A percentile compares a stretch with the other conserved stretches of the same genome.
Conservation (phyloP, 1,140 invertebrate genomes). For the Batillaria attramentaria region DNA sequence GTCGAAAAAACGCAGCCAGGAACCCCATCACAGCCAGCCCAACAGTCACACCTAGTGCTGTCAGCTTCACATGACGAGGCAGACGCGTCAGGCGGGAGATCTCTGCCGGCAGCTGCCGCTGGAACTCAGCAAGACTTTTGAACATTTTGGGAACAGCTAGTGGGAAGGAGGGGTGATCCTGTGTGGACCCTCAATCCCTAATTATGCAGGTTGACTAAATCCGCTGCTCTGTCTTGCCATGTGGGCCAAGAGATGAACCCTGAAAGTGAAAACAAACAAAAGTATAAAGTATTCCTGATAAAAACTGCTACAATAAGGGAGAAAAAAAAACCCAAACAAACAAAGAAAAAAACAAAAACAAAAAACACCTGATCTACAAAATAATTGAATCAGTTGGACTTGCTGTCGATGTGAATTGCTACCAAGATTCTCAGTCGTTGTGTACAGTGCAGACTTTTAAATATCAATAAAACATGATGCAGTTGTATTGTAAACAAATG, state of each 20-base stretch:
- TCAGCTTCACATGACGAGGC: constrained; percentile 53
- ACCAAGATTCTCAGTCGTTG: too few species aligned
- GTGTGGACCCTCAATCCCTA: too few species aligned
- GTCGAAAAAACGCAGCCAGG: constrained; percentile 55
- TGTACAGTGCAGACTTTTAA: too few species aligned
- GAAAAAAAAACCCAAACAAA: neutral
- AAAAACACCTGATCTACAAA: too few species aligned
- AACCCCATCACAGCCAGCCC: constrained; percentile 63
- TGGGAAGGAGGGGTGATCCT: too few species aligned
- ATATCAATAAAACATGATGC: too few species aligned
- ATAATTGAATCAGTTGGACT: too few species aligned
- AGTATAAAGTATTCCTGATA: too few species aligned
- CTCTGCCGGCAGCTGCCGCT: constrained; percentile 28
- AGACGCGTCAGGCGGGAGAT: constrained; percentile 29
- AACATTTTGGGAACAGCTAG: constrained; percentile 41
- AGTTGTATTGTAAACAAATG: too few species aligned
- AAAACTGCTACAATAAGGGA: neutral
- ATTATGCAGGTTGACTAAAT: neutral
- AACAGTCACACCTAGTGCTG: constrained; percentile 58
- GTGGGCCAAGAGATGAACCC: neutral
- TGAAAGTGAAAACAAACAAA: neutral
- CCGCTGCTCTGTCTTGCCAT: neutral
- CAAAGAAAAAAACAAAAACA: too few species aligned
- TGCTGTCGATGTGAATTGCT: too few species aligned
- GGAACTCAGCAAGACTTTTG: constrained; percentile 36